phyloP scores from a whole-genome alignment of 2,113 vertebrate genomes.

The Dissostichus mawsoni region DNA sequence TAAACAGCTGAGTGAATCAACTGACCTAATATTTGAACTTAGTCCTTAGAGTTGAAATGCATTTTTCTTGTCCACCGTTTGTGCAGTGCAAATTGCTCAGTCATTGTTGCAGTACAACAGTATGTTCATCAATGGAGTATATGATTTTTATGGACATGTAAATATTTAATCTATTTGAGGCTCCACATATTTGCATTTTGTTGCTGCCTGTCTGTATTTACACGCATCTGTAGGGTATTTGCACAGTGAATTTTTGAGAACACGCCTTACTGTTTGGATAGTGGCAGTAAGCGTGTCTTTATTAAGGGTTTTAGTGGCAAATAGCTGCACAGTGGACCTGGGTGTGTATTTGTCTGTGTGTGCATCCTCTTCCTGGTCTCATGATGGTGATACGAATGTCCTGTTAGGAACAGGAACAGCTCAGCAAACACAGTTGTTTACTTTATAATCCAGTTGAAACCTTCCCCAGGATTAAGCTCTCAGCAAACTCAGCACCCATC shows the following conservation, averaged over 20 bases:
- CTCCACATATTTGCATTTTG: not conserved
- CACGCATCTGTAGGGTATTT: conserved; percentile 52
- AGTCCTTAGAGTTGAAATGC: not conserved
- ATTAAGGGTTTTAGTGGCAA: conserved; percentile 39
- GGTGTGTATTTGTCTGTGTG: conserved; percentile 9
- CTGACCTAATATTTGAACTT: conserved; percentile 8
- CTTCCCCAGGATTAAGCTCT: conserved; percentile 27
- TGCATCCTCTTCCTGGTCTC: conserved; percentile 55
- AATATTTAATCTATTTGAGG: conserved; percentile 46
- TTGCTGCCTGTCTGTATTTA: conserved; percentile 29
- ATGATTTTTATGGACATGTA: conserved; percentile 2
- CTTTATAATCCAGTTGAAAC: conserved; percentile 52
- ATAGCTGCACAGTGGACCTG: conserved; percentile 1
- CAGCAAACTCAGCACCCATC: conserved; percentile 20
- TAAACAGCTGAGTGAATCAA: not conserved
- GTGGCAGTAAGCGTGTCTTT: conserved; percentile 33
- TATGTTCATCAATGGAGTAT: not conserved
- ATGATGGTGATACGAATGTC: conserved; percentile 62
- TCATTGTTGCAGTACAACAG: not conserved
- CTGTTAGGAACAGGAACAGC: conserved; percentile 67
- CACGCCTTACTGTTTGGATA: conserved; percentile 54
- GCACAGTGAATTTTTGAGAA: conserved; percentile 38
- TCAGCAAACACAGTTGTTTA: conserved; percentile 72
- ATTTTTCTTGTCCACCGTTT: conserved; percentile 1
- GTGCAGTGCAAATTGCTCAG: not conserved